A percentile compares a stretch with the other conserved stretches of the same genome.
These are phyloP conservation scores for Pseudoatta argentina DNA, from an alignment of 1,140 invertebrate genomes.

Conservation along the genomic window DNA sequence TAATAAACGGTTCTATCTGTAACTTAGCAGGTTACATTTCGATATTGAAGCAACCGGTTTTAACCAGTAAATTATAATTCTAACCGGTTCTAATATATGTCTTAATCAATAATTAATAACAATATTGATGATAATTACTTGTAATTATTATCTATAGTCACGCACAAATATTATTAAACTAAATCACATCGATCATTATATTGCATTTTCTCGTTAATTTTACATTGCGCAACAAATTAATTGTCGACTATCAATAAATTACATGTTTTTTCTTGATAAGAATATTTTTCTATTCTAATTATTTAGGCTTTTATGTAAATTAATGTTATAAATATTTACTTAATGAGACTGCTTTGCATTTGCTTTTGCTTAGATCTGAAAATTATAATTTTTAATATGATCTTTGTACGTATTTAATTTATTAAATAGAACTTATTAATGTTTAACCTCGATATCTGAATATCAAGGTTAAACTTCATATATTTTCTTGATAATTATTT, in stretches of 20 bases:
- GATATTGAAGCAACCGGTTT: slow-evolving; percentile 52
- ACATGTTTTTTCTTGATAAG: neutral
- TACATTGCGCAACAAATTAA: slow-evolving; percentile 57
- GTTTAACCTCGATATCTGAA: neutral
- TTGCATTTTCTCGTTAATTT: slow-evolving; percentile 40
- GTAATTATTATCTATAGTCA: slow-evolving; percentile 25
- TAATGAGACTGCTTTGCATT: neutral
- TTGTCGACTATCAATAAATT: neutral
- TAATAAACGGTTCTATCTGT: neutral
- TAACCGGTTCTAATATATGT: slow-evolving; percentile 35
- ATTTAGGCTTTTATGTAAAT: neutral
- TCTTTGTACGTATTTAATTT: neutral
- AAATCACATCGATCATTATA: slow-evolving; percentile 5
- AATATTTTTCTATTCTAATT: neutral
- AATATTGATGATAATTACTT: slow-evolving; percentile 30
- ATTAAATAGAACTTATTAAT: neutral
- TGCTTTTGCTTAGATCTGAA: neutral
- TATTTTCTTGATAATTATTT: neutral
- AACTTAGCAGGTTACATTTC: neutral
- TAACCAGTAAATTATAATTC: slow-evolving; percentile 36
- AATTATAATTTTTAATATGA: slow-evolving; percentile 9
- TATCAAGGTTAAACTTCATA: neutral
- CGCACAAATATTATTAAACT: slow-evolving; percentile 35
- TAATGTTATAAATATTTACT: neutral
- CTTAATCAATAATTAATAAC: slow-evolving; percentile 50